phyloP scores from a whole-genome alignment of 2,113 vertebrate genomes.

The Microtus oregoni region DNA sequence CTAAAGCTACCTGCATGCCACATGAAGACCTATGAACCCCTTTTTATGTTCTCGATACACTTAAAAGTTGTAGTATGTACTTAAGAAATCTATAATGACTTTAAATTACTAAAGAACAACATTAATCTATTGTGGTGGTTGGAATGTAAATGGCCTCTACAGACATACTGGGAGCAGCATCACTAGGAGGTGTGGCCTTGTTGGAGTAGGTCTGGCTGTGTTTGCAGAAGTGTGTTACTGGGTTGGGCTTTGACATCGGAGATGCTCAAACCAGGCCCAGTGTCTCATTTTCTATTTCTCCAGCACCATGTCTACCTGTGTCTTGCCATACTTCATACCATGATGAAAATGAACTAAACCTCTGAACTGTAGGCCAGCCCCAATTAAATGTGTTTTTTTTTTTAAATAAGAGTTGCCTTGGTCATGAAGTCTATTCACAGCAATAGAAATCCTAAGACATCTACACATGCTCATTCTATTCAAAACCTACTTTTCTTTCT shows the following conservation, averaged over 20 bases:
- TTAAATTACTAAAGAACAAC: conserved; percentile 4
- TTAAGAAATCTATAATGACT: conserved; percentile 19
- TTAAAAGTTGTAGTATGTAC: neutral
- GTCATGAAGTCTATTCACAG: neutral
- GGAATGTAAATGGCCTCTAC: neutral
- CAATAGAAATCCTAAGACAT: neutral
- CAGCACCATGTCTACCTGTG: neutral
- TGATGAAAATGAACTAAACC: neutral
- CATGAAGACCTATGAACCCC: neutral
- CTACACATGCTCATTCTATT: neutral
- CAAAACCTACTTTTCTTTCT: neutral
- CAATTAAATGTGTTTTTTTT: neutral
- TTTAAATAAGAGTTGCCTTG: neutral
- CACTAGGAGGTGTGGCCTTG: neutral
- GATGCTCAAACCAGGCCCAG: neutral
- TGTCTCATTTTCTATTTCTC: neutral
- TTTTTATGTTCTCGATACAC: neutral
- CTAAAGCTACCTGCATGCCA: neutral
- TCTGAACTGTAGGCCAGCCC: neutral
- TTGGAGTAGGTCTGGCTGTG: neutral
- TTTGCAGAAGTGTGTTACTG: neutral
- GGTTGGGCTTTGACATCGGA: neutral
- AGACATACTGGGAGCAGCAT: neutral
- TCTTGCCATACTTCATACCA: neutral
- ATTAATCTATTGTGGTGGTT: neutral